phyloP scores from a whole-genome alignment of 2,797 vertebrate genomes.

The Glossophaga mutica region DNA sequence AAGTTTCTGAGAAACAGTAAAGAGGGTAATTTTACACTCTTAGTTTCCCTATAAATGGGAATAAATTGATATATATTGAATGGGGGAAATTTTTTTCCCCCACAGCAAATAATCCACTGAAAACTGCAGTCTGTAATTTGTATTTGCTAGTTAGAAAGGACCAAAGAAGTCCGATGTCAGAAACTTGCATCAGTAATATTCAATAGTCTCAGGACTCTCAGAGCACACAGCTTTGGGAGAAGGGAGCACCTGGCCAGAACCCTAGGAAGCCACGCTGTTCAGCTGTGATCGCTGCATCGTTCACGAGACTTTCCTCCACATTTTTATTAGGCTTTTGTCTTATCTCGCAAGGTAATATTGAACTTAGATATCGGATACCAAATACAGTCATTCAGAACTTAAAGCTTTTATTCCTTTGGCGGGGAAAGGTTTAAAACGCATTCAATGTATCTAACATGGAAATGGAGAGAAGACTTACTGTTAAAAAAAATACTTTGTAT shows the following conservation, averaged over 20 bases:
- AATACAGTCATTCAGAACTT: neutral
- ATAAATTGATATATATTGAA: constrained; percentile 2
- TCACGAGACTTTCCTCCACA: neutral
- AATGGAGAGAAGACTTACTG: constrained; percentile 33
- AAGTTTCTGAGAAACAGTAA: constrained; percentile 44
- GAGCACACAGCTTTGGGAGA: neutral
- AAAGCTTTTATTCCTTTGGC: constrained; percentile 26
- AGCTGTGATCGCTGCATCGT: neutral
- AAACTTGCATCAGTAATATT: constrained; percentile 33
- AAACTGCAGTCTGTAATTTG: neutral
- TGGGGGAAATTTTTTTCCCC: neutral
- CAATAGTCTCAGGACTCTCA: neutral
- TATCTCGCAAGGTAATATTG: constrained; percentile 19
- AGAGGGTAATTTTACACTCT: neutral
- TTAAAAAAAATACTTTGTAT: constrained; percentile 30
- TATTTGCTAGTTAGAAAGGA: constrained; percentile 17
- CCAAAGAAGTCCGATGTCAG: neutral
- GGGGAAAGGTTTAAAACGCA: neutral
- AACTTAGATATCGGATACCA: constrained; percentile 20
- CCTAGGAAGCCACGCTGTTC: neutral
- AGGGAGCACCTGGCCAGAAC: neutral
- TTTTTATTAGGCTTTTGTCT: constrained; percentile 43
- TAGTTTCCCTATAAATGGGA: constrained; percentile 51
- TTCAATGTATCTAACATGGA: neutral
- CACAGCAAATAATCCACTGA: constrained; percentile 24